phyloP scores from a whole-genome alignment of 2,113 vertebrate species.

The Bungarus multicinctus region DNA sequence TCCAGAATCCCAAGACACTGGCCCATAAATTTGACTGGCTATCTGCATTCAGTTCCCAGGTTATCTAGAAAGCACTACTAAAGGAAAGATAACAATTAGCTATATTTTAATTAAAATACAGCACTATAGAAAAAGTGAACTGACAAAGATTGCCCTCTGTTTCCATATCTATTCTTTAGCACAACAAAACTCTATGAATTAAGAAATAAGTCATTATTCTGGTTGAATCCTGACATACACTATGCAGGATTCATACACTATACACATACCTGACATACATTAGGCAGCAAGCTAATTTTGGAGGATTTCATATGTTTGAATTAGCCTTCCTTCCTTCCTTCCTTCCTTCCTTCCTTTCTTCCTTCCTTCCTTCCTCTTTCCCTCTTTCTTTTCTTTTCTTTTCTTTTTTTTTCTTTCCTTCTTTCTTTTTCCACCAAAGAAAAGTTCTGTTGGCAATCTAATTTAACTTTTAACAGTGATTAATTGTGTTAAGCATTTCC shows the following conservation, averaged over 20 bases:
- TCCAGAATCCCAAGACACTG: background rate
- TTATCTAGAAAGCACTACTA: background rate
- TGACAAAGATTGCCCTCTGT: conserved; percentile 33
- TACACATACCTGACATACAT: too few species aligned
- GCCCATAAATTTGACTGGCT: background rate
- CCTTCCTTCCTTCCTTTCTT: too few species aligned
- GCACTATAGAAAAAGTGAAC: conserved; percentile 23
- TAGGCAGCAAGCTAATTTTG: background rate
- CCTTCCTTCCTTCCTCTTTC: background rate
- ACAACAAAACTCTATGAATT: conserved; percentile 32
- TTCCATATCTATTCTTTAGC: conserved; percentile 17
- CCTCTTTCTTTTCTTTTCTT: background rate
- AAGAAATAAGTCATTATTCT: conserved; percentile 16
- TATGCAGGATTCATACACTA: background rate
- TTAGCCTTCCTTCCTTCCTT: background rate
- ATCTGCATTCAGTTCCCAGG: background rate
- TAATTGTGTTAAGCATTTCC: background rate
- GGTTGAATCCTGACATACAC: background rate
- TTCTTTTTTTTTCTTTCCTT: background rate
- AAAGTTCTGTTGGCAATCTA: background rate
- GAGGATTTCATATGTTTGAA: background rate
- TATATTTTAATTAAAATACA: conserved; percentile 41
- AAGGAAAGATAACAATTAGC: background rate
- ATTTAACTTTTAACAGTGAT: background rate
- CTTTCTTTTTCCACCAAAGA: background rate